Percentiles rank a stretch among this genome's conserved stretches.
These are phyloP conservation scores for Hirudo medicinalis DNA, from an alignment of 1,140 invertebrate species.

Conservation along the genomic window DNA sequence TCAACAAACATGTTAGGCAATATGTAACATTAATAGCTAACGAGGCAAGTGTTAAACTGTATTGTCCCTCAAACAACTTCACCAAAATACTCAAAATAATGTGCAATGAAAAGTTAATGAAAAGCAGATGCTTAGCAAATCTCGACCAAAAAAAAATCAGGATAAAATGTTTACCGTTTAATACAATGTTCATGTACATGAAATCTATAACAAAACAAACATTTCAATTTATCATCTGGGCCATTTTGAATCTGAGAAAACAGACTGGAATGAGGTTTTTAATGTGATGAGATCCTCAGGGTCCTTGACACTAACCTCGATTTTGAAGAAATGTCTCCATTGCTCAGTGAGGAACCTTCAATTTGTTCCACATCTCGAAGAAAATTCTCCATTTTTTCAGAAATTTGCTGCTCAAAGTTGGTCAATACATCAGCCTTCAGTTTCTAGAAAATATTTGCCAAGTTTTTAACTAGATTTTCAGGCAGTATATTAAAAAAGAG, in stretches of 20 bases:
- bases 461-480: too few relatives aligned
- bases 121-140: conserved; percentile 1
- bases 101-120: too few relatives aligned
- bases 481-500: too few relatives aligned
- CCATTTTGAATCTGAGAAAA: neutral
- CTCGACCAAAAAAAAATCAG: neutral
- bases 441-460: conserved; percentile 25
- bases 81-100: too few relatives aligned
- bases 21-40: too few relatives aligned
- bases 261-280: neutral
- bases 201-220: neutral
- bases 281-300: too few relatives aligned
- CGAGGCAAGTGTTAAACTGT: too few relatives aligned
- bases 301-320: neutral
- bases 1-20: too few relatives aligned
- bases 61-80: too few relatives aligned
- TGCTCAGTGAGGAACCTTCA: conserved; percentile 23
- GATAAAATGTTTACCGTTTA: neutral
- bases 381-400: conserved; percentile 31
- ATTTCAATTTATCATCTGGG: neutral
- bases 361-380: conserved; percentile 32
- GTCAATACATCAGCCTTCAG: conserved; percentile 29
- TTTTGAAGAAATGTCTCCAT: conserved; percentile 2
- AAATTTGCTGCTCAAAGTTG: conserved; percentile 29
- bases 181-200: neutral